A percentile compares a stretch with the other conserved stretches of the same genome.
These are phyloP conservation scores for Camponotus fellah DNA, from an alignment of 2,888 invertebrate species.

Conservation along the genomic window DNA sequence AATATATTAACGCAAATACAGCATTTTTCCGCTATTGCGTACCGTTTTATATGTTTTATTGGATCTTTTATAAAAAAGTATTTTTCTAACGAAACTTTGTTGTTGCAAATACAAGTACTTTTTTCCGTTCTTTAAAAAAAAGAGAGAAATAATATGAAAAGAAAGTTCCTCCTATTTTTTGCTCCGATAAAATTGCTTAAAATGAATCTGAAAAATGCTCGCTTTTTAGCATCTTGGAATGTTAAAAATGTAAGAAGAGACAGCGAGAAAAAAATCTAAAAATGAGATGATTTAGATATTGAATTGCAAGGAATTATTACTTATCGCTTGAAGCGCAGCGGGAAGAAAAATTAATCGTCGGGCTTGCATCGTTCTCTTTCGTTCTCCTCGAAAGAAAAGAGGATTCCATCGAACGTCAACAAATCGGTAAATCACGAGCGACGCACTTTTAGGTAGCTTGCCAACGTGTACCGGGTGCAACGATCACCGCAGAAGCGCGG, in stretches of 20 bases:
- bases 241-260: background rate
- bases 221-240: background rate
- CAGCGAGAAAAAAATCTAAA: background rate
- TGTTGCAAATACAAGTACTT: background rate
- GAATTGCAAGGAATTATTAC: background rate
- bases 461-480: conserved; percentile 57
- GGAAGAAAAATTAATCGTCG: conserved; percentile 12
- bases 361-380: background rate
- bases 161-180: background rate
- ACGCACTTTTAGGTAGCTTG: conserved; percentile 25
- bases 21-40: background rate
- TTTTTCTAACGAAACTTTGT: background rate
- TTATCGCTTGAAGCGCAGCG: background rate
- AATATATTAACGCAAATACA: conserved; percentile 6
- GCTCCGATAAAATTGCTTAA: background rate
- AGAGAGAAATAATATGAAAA: background rate
- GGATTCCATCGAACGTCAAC: conserved; percentile 33
- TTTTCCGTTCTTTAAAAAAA: background rate
- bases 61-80: background rate
- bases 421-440: conserved; percentile 36
- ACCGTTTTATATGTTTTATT: background rate
- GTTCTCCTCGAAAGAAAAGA: background rate
- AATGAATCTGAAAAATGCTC: background rate
- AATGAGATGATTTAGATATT: conserved; percentile 4
- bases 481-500: conserved; percentile 49